A percentile compares a stretch with the other conserved stretches of the same genome.
These are phyloP conservation scores for Adela reaumurella DNA, from an alignment of 2,888 invertebrate genomes.

Conservation along the genomic window DNA sequence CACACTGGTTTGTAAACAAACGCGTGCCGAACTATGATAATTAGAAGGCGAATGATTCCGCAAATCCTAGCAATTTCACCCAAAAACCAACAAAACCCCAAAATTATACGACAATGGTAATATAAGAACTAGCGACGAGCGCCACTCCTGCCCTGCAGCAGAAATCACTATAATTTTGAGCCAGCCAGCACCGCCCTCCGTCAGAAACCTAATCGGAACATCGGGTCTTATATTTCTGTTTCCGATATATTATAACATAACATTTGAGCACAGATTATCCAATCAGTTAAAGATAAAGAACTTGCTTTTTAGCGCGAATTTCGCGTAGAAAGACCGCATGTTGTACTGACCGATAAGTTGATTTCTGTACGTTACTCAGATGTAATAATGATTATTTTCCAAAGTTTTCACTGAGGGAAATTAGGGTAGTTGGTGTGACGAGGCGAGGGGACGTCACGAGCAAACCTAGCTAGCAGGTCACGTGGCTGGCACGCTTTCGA, in stretches of 20 bases:
- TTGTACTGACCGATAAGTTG: conserved; percentile 24
- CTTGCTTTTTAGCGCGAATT: conserved; percentile 38
- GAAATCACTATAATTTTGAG: conserved; percentile 51
- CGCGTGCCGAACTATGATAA: neutral
- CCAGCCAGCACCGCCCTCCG: conserved; percentile 29
- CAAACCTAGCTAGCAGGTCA: neutral
- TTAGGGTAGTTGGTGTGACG: conserved; percentile 42
- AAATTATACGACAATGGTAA: neutral
- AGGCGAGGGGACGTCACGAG: conserved; percentile 19
- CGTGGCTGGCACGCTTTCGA: conserved; percentile 46
- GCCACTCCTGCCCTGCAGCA: no score
- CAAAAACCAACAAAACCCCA: neutral
- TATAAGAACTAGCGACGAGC: no score
- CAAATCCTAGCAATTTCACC: neutral
- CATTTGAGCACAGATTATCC: conserved; percentile 56
- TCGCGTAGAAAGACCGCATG: conserved; percentile 20
- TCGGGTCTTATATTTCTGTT: conserved; percentile 47
- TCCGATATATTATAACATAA: conserved; percentile 51
- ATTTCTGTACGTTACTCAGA: conserved; percentile 13
- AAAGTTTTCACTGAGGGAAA: conserved; percentile 11
- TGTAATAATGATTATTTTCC: conserved; percentile 20
- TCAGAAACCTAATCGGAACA: conserved; percentile 46
- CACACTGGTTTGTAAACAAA: no score
- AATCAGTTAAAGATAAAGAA: conserved; percentile 56
- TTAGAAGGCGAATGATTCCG: neutral